Base-by-base conservation (phyloP, 2,888 invertebrate genomes). In the Hemicrepidius hirtus region DNA sequence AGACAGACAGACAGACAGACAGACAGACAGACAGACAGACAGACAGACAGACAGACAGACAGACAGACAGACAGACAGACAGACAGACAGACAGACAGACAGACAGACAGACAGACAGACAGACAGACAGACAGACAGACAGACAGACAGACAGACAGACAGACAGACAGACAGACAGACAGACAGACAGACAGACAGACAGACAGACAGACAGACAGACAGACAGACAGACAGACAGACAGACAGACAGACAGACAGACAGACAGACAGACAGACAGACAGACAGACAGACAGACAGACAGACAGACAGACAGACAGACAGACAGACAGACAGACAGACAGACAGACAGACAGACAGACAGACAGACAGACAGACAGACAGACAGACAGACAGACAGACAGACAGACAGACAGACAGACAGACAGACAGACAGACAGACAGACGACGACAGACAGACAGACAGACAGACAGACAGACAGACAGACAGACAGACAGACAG, bases 1-100 rank as follows among this genome's bases (percentile, higher is more conserved):
- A 44, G 44, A 44, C 44, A 44, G 44, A 44, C 44, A 44, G 44
- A 44, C 44, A 44, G 44, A 44, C 44, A 44, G 44, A 44, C 44
- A 44, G 44, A 44, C 44, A 44, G 44, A 44, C 44, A 44, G 44
- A 44, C 44, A 44, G 44, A 44, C 44, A 44, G 44, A 44, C 44
- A 44, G 44, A 44, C 44, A 44, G 44, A 44, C 44, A 44, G 44
- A 44, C 44, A 44, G 44, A 44, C 16, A 44, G 44, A 44, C 44
- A 44, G 44, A 44, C 44, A 44, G 44, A 44, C 44, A 44, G 44
- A 44, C 44, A 44, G 44, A 44, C 44, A 44, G 44, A 44, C 44
- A 44, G 44, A 44, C 44, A 44, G 44, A 44, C 44, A 44, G 44
- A 44, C 44, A 44, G 44, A 44, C 44, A 44, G 44, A 44, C 44